Base-by-base conservation (phyloP, 2,113 vertebrate species). In the Struthio camelus region DNA sequence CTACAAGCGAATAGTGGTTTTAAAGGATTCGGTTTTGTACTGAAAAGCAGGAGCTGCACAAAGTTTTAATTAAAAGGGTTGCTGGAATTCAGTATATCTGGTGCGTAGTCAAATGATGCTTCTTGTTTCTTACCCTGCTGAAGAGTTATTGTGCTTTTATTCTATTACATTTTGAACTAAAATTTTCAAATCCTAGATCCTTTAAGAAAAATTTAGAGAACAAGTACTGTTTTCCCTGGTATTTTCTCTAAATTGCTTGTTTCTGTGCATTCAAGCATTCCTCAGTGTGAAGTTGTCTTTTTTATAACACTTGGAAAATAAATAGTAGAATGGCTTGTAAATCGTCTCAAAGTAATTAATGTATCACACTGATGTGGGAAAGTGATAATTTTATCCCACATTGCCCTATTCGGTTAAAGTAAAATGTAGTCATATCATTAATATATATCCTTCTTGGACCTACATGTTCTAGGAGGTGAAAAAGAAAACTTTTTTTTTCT, bases 341-440 rank as follows among this genome's bases (percentile, higher is more conserved):
- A 42, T 56, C 0, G 81, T 30, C 5, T 65, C 7, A 15, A 58
- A 86, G 46, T 54, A 13, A 64, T 67, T 59, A 69, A 4, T 72
- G 0, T 46, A 36, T 11, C 0, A 54, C 36, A 67, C 76, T 0
- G 0, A 36, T 83, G n/a, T 34, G 23, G 8, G 32, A 79, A 23
- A 10, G 58, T 25, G 20, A 2, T 90, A 51, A 14, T 91, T 69
- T 42, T 22, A 84, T 78, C 25, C 32, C 6, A 28, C 15, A 28
- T 9, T 76, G 30, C 8, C 2, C 0, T 72, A 16, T 51, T 80
- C 5, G 10, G 23, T 51, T 61, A 70, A 80, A 51, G 18, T 65
- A 50, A 83, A 83, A 82, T 23, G 22, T 44, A 80, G 24, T 34
- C 54, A n/a, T 46, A 64, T 34, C 2, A 79, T 66, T 32, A 82